Evolutionary conservation across 2,888 invertebrate genomes (phyloP), one percentile per base, ranked within the genome.

Genomic region (Gymnoscelis rufifasciata): DNA sequence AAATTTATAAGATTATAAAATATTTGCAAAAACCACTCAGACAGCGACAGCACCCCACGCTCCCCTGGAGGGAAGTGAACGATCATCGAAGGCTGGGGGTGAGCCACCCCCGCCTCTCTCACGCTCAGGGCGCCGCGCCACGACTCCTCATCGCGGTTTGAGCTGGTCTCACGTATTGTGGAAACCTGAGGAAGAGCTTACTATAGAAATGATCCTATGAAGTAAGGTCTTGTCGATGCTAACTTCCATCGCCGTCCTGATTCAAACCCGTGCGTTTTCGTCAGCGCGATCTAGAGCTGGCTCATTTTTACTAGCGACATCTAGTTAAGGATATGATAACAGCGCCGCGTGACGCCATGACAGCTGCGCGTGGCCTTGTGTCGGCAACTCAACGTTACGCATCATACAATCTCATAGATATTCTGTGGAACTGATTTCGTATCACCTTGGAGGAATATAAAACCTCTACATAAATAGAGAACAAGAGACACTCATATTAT

Each of bases 151-250:
- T 54, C 62, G 57, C 44, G 60, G 56, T 52, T 53, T 46, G 43
- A 48, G 43, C 23, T 24, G 33, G 47, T 37, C 56, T 58, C 60
- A 58, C 60, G 47, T 52, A 44, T 48, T 51, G 60, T 57, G 57
- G 51, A 36, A 23, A 43, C 51, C 48, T 50, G 31, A 50, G 39
- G 54, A 60, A 60, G 57, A 56, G 49, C 58, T 58, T 60, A 60
- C 60, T 58, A 58, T 60, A 60, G 58, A 58, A 60, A 60, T 60
- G 60, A 60, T 60, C 60, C 60, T 60, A 60, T 60, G 60, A 59
- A 59, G 60, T 58, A 59, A 60, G 57, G 60, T 57, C 60, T 61
- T 61, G 15, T 0, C 13, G 26, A 7, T 5, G 8, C 15, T 8
- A 36, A 29, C 7, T 3, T 6, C 8, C 26, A 2, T 3, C 26